Percentiles rank a stretch among this genome's conserved stretches.
Conservation (phyloP, 2,797 vertebrate genomes). For the Coregonus suidteri region DNA sequence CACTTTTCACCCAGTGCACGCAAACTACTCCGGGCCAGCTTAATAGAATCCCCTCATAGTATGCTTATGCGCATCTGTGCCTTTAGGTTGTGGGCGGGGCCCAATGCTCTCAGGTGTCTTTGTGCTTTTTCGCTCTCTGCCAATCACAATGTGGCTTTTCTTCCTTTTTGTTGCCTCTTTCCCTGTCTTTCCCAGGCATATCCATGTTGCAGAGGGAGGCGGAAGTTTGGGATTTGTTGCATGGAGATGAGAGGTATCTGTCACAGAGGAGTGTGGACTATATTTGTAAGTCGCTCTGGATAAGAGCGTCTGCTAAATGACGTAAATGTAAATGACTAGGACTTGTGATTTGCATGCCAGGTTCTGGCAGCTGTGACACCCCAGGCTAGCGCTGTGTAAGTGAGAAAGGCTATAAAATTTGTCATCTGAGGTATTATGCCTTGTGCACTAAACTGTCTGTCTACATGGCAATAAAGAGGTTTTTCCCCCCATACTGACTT, state of each 20-base stretch:
- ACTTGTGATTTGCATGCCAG: slow-evolving; percentile 32
- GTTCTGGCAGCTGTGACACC: slow-evolving; percentile 30
- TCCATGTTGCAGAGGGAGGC: slow-evolving; percentile 15
- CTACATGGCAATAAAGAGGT: slow-evolving; percentile 26
- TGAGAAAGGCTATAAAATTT: slow-evolving; percentile 43
- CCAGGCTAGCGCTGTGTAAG: slow-evolving; percentile 22
- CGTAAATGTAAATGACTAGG: slow-evolving; percentile 12
- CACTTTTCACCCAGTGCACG: too few relatives aligned
- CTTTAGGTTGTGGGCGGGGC: slow-evolving; percentile 49
- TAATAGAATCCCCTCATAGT: too few relatives aligned
- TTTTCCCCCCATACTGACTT: slow-evolving; percentile 42
- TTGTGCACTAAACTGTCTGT: slow-evolving; percentile 32
- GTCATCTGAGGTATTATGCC: slow-evolving; percentile 6
- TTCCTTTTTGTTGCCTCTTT: slow-evolving; percentile 35
- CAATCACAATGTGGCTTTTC: slow-evolving; percentile 51
- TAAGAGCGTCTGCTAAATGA: too few relatives aligned
- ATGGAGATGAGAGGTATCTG: slow-evolving; percentile 43
- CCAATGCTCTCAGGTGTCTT: slow-evolving; percentile 64
- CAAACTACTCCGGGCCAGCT: too few relatives aligned
- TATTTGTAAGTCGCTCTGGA: too few relatives aligned
- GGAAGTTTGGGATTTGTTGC: slow-evolving; percentile 22
- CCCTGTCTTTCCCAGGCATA: slow-evolving; percentile 7
- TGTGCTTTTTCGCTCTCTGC: slow-evolving; percentile 43
- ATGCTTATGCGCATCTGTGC: neutral
- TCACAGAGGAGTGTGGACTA: slow-evolving; percentile 9